phyloP scores from a whole-genome alignment of 35 echinoderm and acorn worm genomes.

The Acanthaster planci region DNA sequence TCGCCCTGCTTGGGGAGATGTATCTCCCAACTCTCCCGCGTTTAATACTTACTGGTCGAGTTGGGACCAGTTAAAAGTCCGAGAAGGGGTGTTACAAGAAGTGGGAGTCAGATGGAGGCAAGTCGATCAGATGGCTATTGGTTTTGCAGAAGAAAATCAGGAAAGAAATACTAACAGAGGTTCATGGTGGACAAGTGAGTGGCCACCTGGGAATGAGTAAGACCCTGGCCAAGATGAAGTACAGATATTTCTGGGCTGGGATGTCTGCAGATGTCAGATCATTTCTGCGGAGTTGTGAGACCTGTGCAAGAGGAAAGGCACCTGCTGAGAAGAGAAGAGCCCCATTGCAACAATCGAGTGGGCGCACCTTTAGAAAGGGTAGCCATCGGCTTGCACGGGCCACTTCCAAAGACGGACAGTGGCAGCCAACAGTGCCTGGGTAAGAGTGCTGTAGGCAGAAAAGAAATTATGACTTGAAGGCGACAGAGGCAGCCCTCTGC shows the following conservation, averaged over 20 bases:
- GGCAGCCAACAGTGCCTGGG: constrained; percentile 47
- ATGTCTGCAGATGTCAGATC: constrained; percentile 37
- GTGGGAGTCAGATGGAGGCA: constrained; percentile 64
- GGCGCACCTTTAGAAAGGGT: constrained; percentile 19
- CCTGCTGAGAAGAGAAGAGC: constrained; percentile 38
- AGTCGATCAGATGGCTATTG: constrained; percentile 1
- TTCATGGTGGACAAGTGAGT: constrained; percentile 32
- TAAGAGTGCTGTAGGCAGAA: too few relatives aligned
- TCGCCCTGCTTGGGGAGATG: too few relatives aligned
- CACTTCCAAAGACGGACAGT: constrained; percentile 47
- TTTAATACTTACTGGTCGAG: neutral
- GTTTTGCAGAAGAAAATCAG: constrained; percentile 41
- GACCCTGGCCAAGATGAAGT: constrained; percentile 43
- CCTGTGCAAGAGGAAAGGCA: constrained; percentile 51
- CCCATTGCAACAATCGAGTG: constrained; percentile 37
- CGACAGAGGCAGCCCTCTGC: neutral
- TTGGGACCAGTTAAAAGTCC: neutral
- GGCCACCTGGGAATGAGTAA: constrained; percentile 45
- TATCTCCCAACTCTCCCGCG: too few relatives aligned
- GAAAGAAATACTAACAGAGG: constrained; percentile 30
- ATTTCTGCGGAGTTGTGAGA: constrained; percentile 47
- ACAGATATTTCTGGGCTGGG: constrained; percentile 47
- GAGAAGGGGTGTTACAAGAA: constrained; percentile 26
- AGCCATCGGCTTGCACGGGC: constrained; percentile 37
- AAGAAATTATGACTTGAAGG: constrained; percentile 33